phyloP scores from a whole-genome alignment of 2,888 invertebrate species.

The Platycheirus rosarum region DNA sequence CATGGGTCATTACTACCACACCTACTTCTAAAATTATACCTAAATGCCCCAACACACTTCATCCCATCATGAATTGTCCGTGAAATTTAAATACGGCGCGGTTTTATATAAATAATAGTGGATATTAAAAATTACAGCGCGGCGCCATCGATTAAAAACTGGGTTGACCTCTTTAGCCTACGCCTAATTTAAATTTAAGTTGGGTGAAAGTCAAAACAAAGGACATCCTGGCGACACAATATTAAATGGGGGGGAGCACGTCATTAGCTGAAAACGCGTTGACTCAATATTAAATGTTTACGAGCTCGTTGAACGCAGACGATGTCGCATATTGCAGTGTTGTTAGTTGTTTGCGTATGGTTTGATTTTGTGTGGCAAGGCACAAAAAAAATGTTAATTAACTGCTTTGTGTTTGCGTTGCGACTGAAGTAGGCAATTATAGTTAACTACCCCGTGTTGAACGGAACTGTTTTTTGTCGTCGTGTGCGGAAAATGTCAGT shows the following conservation, averaged over 20 bases:
- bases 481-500: too few relatives aligned
- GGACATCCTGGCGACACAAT: neutral
- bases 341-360: neutral
- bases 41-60: too few relatives aligned
- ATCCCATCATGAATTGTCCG: too few relatives aligned
- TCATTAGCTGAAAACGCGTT: neutral
- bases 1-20: too few relatives aligned
- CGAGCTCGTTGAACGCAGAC: neutral
- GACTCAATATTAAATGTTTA: neutral
- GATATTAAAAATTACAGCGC: too few relatives aligned
- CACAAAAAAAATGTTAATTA: conserved; percentile 15
- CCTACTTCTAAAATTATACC: too few relatives aligned
- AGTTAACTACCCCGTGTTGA: neutral
- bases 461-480: too few relatives aligned
- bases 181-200: too few relatives aligned
- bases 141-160: too few relatives aligned
- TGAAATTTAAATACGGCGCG: too few relatives aligned
- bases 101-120: too few relatives aligned
- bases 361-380: neutral
- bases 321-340: neutral
- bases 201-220: conserved; percentile 2
- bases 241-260: neutral
- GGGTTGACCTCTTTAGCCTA: too few relatives aligned
- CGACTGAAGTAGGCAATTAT: neutral
- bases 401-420: neutral